Evolutionary conservation across 2,797 vertebrate genomes (phyloP).

Genomic region (Gymnoscopelus microlampas): DNA sequence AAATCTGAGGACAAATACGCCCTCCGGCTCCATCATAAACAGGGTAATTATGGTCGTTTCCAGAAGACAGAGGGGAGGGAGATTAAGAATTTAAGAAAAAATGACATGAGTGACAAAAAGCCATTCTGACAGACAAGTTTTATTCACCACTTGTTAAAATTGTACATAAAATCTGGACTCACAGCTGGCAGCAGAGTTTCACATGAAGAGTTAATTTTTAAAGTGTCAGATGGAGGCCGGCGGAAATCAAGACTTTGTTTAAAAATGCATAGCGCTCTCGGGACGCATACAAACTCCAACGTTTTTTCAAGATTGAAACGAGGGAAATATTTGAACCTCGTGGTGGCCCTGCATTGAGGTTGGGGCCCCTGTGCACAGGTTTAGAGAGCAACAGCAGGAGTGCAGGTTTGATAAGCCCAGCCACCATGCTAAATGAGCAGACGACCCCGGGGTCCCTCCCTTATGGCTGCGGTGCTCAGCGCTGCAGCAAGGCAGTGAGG

Average conservation of each 20-base stretch:
- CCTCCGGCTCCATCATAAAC: conserved; percentile 77
- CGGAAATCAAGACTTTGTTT: conserved; percentile 30
- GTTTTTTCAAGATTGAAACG: conserved; percentile 43
- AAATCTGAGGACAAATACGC: conserved; percentile 76
- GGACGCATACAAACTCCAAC: conserved; percentile 9
- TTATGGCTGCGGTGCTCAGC: conserved; percentile 49
- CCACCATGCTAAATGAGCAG: conserved; percentile 72
- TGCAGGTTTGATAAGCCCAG: conserved; percentile 71
- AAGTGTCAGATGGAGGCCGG: conserved; percentile 36
- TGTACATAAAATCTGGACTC: conserved; percentile 71
- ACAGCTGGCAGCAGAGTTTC: conserved; percentile 68
- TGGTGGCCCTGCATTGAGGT: conserved; percentile 46
- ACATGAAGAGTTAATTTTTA: conserved; percentile 54
- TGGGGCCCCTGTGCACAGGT: conserved; percentile 42
- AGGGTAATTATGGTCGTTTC: conserved; percentile 78
- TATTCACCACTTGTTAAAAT: conserved; percentile 74
- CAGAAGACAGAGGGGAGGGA: conserved; percentile 62
- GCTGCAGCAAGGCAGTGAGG: conserved; percentile 61
- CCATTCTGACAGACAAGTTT: conserved; percentile 72
- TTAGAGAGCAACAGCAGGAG: conserved; percentile 58
- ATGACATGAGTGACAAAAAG: conserved; percentile 73
- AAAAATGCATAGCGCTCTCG: conserved; percentile 32
- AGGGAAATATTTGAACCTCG: conserved; percentile 46
- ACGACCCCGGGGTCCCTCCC: conserved; percentile 71
- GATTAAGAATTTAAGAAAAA: conserved; percentile 25